These are phyloP conservation scores for Hiodon alosoides DNA, from an alignment of 2,113 vertebrate species.

Conservation along the genomic window DNA sequence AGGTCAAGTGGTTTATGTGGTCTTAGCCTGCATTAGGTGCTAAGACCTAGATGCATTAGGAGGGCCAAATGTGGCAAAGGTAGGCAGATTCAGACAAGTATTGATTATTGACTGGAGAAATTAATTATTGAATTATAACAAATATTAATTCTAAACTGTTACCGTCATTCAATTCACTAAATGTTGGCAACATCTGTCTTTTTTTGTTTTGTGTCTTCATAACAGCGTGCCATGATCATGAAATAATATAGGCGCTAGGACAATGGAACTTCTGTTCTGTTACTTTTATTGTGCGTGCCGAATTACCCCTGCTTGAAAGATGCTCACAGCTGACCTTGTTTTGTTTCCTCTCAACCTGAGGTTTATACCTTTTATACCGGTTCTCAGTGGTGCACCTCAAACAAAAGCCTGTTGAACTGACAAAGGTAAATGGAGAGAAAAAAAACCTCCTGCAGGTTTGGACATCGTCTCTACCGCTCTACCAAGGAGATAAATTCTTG, in stretches of 20 bases:
- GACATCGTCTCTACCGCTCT: constrained; percentile 34
- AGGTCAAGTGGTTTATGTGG: constrained; percentile 26
- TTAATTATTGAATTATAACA: neutral
- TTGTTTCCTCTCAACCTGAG: constrained; percentile 2
- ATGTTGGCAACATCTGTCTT: neutral
- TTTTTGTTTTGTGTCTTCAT: neutral
- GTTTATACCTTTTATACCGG: neutral
- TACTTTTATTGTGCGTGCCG: neutral
- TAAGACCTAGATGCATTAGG: neutral
- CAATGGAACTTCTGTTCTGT: neutral
- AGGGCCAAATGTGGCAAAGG: neutral
- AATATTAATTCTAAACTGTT: neutral
- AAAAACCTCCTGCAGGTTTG: constrained; percentile 56
- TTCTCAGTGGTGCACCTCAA: neutral
- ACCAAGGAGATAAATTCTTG: constrained; percentile 67
- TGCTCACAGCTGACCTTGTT: neutral
- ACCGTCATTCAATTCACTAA: neutral
- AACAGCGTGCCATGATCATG: neutral
- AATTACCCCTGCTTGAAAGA: neutral
- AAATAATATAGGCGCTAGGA: neutral
- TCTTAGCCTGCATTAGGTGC: neutral
- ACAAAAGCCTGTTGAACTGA: constrained; percentile 7
- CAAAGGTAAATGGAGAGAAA: constrained; percentile 53
- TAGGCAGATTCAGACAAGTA: neutral
- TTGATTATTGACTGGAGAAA: neutral